Evolutionary conservation across 2,888 invertebrate species (phyloP).

Genomic region (Alentia gelatinosa): DNA sequence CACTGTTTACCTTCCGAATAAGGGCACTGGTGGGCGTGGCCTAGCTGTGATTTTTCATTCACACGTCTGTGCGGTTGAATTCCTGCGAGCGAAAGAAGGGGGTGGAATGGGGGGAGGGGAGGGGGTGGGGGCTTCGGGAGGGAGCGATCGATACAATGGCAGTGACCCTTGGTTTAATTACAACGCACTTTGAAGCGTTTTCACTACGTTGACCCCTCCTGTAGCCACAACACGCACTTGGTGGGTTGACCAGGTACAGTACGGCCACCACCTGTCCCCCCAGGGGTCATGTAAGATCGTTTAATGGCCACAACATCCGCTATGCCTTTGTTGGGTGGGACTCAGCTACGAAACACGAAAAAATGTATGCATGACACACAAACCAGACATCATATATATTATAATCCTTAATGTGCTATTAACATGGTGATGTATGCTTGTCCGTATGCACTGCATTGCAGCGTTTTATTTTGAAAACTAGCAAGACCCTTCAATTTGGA

Average conservation of each 20-base stretch:
- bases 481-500: no score
- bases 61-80: not conserved
- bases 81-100: no score
- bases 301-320: not conserved
- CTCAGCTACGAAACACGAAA: not conserved
- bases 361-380: not conserved
- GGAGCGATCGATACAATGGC: slow-evolving; percentile 10
- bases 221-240: not conserved
- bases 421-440: not conserved
- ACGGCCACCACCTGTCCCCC: not conserved
- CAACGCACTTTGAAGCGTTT: not conserved
- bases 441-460: not conserved
- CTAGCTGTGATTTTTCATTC: slow-evolving; percentile 16
- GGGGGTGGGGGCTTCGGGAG: no score
- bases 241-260: not conserved
- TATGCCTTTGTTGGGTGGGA: not conserved
- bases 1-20: slow-evolving; percentile 47
- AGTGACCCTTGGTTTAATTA: not conserved
- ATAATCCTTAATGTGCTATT: slow-evolving; percentile 28
- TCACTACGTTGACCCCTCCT: not conserved
- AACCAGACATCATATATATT: not conserved
- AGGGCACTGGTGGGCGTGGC: slow-evolving; percentile 30
- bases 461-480: not conserved
- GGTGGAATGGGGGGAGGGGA: no score
- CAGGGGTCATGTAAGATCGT: not conserved